phyloP scores from a whole-genome alignment of 2,797 vertebrate genomes.

The Mustela erminea region DNA sequence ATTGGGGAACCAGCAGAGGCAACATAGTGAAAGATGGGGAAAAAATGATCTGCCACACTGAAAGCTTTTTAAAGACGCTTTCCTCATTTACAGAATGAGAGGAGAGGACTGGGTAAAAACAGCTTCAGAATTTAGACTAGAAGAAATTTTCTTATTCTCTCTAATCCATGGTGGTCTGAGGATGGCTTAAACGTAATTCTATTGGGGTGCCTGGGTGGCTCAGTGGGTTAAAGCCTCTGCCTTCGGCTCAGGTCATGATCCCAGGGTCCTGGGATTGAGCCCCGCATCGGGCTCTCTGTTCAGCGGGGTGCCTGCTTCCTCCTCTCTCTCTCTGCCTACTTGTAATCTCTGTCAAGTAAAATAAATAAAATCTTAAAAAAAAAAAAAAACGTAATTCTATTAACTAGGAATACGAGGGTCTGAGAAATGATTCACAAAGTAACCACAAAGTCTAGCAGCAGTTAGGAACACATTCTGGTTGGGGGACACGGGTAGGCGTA shows the following conservation, averaged over 20 bases:
- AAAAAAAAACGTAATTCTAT: slow-evolving; percentile 18
- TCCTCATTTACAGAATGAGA: slow-evolving; percentile 39
- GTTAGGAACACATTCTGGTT: not conserved
- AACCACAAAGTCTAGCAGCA: slow-evolving; percentile 27
- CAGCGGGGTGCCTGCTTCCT: too few species aligned
- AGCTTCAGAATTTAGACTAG: slow-evolving; percentile 16
- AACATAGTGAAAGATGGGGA: not conserved
- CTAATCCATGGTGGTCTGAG: not conserved
- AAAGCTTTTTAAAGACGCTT: slow-evolving; percentile 38
- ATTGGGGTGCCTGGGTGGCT: not conserved
- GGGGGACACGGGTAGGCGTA: not conserved
- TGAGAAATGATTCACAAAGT: slow-evolving; percentile 54
- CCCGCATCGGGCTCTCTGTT: too few species aligned
- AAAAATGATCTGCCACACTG: not conserved
- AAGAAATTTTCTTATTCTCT: slow-evolving; percentile 19
- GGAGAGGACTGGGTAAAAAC: not conserved
- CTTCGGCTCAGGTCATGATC: too few species aligned
- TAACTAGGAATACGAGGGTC: slow-evolving; percentile 27
- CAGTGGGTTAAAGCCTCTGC: too few species aligned
- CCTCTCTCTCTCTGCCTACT: too few species aligned
- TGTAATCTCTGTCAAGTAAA: too few species aligned
- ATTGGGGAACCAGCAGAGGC: not conserved
- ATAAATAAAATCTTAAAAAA: too few species aligned
- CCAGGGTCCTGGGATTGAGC: too few species aligned
- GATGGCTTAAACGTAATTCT: slow-evolving; percentile 43